phyloP scores from a whole-genome alignment of 2,888 invertebrate species.

The Drosophila sordidapex region DNA sequence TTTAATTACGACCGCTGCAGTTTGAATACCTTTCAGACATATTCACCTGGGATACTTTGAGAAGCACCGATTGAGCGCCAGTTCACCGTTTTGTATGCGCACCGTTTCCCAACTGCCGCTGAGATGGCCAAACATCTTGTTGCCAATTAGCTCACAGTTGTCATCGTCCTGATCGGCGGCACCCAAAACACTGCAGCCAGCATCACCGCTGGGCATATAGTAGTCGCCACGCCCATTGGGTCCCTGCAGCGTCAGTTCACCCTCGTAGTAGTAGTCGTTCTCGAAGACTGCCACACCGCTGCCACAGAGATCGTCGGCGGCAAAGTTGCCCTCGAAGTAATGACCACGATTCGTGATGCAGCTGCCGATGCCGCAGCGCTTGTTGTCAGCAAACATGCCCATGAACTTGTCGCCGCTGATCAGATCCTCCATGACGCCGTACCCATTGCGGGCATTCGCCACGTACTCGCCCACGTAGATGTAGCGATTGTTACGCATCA shows the following conservation, averaged over 20 bases:
- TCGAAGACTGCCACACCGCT: slow-evolving; percentile 94
- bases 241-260: slow-evolving; percentile 92
- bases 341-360: slow-evolving; percentile 95
- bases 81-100: slow-evolving; percentile 89
- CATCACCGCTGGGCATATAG: slow-evolving; percentile 92
- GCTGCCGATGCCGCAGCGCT: slow-evolving; percentile 92
- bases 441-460: slow-evolving; percentile 91
- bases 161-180: slow-evolving; percentile 55
- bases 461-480: slow-evolving; percentile 96
- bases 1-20: not conserved
- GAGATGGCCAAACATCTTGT: slow-evolving; percentile 82
- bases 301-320: slow-evolving; percentile 92
- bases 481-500: slow-evolving; percentile 91
- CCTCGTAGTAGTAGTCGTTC: slow-evolving; percentile 95
- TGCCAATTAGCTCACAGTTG: slow-evolving; percentile 77
- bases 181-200: slow-evolving; percentile 25
- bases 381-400: slow-evolving; percentile 94
- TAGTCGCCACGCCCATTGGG: slow-evolving; percentile 93
- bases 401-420: slow-evolving; percentile 95
- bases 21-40: not conserved
- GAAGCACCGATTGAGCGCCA: slow-evolving; percentile 88
- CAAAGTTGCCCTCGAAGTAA: slow-evolving; percentile 95
- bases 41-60: slow-evolving; percentile 87
- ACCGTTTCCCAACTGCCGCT: slow-evolving; percentile 84
- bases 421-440: slow-evolving; percentile 95